These are phyloP conservation scores for Penaeus monodon DNA, from an alignment of 2,888 invertebrate species.

Conservation along the genomic window DNA sequence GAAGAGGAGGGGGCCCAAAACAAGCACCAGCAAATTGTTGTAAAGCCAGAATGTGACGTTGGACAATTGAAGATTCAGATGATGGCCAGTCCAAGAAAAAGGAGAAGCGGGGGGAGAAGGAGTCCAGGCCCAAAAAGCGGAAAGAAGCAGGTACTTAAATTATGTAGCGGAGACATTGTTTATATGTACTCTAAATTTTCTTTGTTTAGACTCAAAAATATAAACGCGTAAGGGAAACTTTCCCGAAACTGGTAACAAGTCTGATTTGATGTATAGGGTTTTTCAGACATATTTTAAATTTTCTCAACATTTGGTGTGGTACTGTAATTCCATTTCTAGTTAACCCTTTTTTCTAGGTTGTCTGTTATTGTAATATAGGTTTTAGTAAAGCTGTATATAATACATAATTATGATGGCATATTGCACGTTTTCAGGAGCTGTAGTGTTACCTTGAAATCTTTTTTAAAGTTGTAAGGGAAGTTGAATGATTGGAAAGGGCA, in stretches of 20 bases:
- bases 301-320: not conserved
- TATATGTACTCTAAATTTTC: not conserved
- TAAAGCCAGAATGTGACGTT: constrained; percentile 38
- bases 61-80: constrained; percentile 61
- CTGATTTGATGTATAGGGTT: constrained; percentile 4
- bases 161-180: not conserved
- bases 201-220: not conserved
- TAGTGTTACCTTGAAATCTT: too few relatives aligned
- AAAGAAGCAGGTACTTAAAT: constrained; percentile 64
- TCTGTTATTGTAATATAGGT: too few relatives aligned
- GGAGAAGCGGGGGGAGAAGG: constrained; percentile 51
- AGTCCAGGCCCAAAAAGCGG: constrained; percentile 55
- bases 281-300: constrained; percentile 11
- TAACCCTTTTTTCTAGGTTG: too few relatives aligned
- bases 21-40: not conserved
- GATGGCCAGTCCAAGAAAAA: constrained; percentile 59
- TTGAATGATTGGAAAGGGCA: too few relatives aligned
- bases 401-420: too few relatives aligned
- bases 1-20: constrained; percentile 65
- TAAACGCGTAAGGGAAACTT: constrained; percentile 8
- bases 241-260: constrained; percentile 59
- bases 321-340: too few relatives aligned
- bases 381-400: too few relatives aligned
- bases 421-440: too few relatives aligned
- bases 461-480: too few relatives aligned